Conservation (phyloP, 2,113 vertebrate genomes). For the Rhea americana region DNA sequence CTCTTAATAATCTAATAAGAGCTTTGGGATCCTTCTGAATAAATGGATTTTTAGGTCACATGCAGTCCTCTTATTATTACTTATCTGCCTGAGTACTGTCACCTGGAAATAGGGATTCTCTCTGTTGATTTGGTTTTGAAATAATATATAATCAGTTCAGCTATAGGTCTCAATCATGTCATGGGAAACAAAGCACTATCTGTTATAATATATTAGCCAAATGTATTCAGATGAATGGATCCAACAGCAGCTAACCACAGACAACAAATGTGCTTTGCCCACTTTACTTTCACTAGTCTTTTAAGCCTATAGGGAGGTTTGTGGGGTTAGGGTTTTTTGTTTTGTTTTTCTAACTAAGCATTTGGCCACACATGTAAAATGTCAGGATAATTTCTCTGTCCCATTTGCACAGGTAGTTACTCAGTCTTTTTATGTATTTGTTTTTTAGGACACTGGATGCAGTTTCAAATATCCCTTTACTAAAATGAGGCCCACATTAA, state of each 20-base stretch:
- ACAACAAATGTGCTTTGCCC: background rate
- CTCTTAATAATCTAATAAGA: constrained; percentile 40
- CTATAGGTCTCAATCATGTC: constrained; percentile 62
- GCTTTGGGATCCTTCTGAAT: constrained; percentile 38
- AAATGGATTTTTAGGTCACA: constrained; percentile 31
- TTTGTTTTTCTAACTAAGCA: background rate
- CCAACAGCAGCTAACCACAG: constrained; percentile 33
- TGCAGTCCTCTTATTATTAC: constrained; percentile 31
- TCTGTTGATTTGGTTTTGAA: constrained; percentile 69
- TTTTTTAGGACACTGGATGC: background rate
- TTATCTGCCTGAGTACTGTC: constrained; percentile 56
- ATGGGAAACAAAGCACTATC: constrained; percentile 14
- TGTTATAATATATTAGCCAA: constrained; percentile 49
- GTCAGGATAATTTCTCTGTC: background rate
- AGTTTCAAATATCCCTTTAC: background rate
- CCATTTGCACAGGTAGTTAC: background rate
- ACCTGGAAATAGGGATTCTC: constrained; percentile 61
- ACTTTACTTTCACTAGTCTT: background rate
- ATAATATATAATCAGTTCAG: constrained; percentile 63
- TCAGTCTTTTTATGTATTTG: background rate
- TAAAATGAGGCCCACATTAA: background rate
- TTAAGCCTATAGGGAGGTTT: fast-evolving
- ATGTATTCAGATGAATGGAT: constrained; percentile 46
- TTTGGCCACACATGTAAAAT: background rate
- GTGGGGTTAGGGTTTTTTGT: background rate